Conservation (phyloP, 2,888 invertebrate species). For the Dichetophora obliterata region DNA sequence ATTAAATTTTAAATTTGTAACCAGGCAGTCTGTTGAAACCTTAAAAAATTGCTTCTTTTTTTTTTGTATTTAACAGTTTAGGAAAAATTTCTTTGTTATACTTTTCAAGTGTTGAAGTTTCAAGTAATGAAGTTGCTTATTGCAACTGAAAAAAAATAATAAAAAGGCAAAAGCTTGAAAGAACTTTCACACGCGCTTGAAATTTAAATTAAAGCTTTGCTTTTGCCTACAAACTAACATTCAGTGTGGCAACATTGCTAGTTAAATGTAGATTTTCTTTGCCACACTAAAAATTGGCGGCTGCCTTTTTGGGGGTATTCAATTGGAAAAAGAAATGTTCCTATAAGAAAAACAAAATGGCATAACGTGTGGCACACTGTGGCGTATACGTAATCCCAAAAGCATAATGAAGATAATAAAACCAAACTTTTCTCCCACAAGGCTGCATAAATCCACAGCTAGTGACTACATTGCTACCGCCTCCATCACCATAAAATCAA, state of each 20-base stretch:
- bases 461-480: not conserved
- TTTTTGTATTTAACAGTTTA: too few species aligned
- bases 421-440: constrained; percentile 27
- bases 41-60: not conserved
- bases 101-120: too few species aligned
- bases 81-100: too few species aligned
- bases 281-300: constrained; percentile 9
- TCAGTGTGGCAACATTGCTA: not conserved
- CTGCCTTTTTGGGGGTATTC: not conserved
- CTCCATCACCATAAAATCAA: not conserved
- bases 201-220: not conserved
- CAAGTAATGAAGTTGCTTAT: too few species aligned
- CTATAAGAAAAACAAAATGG: not conserved
- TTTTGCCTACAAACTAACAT: not conserved
- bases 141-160: too few species aligned
- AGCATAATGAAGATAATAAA: constrained; percentile 48
- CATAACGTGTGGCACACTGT: not conserved
- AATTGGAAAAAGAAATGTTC: constrained; percentile 20
- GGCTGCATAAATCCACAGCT: not conserved
- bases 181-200: too few species aligned
- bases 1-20: not conserved
- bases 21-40: not conserved
- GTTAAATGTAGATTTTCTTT: constrained; percentile 10
- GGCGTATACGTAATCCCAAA: constrained; percentile 30
- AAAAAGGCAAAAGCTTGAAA: too few species aligned